phyloP scores from a whole-genome alignment of 1,140 invertebrate species.

The Penaeus vannamei region DNA sequence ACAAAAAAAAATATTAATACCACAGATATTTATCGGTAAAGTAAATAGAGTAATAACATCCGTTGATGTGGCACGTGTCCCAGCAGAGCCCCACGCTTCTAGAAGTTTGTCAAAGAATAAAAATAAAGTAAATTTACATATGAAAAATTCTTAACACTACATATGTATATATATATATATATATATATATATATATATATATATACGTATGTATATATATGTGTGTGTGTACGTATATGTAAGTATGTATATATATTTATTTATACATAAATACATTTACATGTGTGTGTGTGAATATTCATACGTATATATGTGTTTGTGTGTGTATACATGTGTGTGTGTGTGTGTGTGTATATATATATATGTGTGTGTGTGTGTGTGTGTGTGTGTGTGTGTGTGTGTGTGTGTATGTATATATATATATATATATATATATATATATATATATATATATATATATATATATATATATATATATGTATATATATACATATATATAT shows the following conservation, averaged over 20 bases:
- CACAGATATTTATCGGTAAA: too few species aligned
- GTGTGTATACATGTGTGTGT: background rate
- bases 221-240: constrained; percentile 18
- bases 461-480: too few species aligned
- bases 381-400: constrained; percentile 6
- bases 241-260: constrained; percentile 17
- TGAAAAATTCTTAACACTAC: background rate
- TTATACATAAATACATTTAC: constrained; percentile 6
- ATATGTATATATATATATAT: constrained; percentile 16
- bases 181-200: constrained; percentile 47
- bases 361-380: constrained; percentile 1
- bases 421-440: too few species aligned
- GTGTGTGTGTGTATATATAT: background rate
- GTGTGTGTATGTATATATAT: background rate
- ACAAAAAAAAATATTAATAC: too few species aligned
- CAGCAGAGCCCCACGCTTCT: too few species aligned
- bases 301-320: constrained; percentile 9
- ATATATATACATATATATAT: too few species aligned
- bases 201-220: constrained; percentile 43
- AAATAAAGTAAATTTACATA: background rate
- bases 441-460: too few species aligned
- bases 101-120: too few species aligned
- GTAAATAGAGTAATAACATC: too few species aligned
- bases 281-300: background rate
- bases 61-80: too few species aligned